Evolutionary conservation across 2,113 vertebrate genomes (phyloP).

Genomic region (Gila orcuttii): DNA sequence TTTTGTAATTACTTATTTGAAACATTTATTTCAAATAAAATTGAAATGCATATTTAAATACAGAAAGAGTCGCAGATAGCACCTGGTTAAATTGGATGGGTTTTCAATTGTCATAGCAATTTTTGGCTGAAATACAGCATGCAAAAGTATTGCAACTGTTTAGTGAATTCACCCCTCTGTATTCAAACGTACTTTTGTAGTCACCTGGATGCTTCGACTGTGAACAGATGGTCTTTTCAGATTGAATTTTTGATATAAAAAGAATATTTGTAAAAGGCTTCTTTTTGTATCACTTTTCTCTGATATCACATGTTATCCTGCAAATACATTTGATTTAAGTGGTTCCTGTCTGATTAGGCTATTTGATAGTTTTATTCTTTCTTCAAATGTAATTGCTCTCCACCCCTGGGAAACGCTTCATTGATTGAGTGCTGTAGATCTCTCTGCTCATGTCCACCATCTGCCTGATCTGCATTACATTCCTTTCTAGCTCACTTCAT

Average conservation of each 20-base stretch:
- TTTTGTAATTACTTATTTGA: neutral
- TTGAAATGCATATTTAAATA: neutral
- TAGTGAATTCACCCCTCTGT: neutral
- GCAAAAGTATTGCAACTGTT: neutral
- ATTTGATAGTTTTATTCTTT: constrained; percentile 32
- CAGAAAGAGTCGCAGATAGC: neutral
- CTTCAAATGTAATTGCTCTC: constrained; percentile 26
- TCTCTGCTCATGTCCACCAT: constrained; percentile 1
- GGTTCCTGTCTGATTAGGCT: constrained; percentile 30
- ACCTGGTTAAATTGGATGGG: neutral
- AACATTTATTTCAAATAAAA: neutral
- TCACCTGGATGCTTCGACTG: neutral
- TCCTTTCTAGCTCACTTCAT: constrained; percentile 22
- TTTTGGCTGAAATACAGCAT: neutral
- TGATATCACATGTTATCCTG: constrained; percentile 34
- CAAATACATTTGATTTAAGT: constrained; percentile 45
- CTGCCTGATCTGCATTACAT: constrained; percentile 32
- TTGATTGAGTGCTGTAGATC: constrained; percentile 26
- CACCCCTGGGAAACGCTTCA: constrained; percentile 16
- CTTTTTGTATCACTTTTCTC: neutral
- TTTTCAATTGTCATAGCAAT: neutral
- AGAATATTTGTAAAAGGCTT: constrained; percentile 31
- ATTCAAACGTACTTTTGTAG: neutral
- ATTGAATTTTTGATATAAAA: neutral
- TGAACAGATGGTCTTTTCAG: neutral